Base-by-base conservation (phyloP, 2,113 vertebrate species). In the Pelecanus crispus region DNA sequence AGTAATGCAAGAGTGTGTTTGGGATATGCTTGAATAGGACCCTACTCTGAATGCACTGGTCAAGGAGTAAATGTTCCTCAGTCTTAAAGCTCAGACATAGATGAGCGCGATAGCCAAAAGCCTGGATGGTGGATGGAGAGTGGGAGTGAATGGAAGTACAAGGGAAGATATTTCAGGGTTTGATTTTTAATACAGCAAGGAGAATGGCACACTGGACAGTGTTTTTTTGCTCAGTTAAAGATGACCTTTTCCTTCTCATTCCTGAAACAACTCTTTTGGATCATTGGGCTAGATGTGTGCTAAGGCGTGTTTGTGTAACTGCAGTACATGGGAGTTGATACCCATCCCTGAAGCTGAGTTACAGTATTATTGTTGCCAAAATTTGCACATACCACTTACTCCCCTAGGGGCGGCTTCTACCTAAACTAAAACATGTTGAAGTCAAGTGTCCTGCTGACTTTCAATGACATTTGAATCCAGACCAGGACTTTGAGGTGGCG, bases 101-200 rank as follows among this genome's bases (percentile, higher is more conserved):
- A 36, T 59, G 8, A 42, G 4, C 0, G 0, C 10, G 16, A 73
- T 10, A 19, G 13, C 6, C 22, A 63, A 44, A 78, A 78, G 7
- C 32, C 14, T 86, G 53, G 26, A 26, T 61, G 8, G 6, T 28
- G 19, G 34, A 13, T 50, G 28, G 45, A 71, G n/a, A 77, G 17
- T 26, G 20, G 24, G 18, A 66, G 28, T 61, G 70, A 16, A 68
- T 17, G 17, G 31, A 68, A 65, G 13, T 73, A 40, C 4, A 68
- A 47, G 28, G 16, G n/a, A 34, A 81, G 28, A 20, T 2, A 3
- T 59, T 86, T 84, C 49, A 53, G 50, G 17, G 7, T 52, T 71
- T 75, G 63, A 31, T 79, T 67, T 84, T 84, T 63, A 62, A 79
- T 42, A 17, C 38, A 75, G 29, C 4, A 0, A 36, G 47, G 19